Percentiles rank a stretch among this genome's conserved stretches.
phyloP scores from a whole-genome alignment of 2,113 vertebrate species.

The Cyphotilapia sp. region DNA sequence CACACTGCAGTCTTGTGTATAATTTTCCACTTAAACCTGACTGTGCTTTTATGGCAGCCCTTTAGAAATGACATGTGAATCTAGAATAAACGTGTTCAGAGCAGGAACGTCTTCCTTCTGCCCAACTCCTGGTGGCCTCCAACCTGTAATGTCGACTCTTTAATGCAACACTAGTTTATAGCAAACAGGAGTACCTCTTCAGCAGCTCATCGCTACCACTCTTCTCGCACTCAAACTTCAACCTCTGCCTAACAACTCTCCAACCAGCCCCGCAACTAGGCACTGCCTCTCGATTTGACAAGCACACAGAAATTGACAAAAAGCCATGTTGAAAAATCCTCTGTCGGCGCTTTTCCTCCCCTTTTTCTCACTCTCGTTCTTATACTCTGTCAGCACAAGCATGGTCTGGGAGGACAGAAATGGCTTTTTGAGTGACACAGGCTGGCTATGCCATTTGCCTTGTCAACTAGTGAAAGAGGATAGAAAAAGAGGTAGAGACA shows the following conservation, averaged over 20 bases:
- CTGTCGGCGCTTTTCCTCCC: constrained; percentile 13
- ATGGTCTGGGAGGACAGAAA: constrained; percentile 56
- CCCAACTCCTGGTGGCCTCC: background rate
- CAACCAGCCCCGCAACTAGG: constrained; percentile 28
- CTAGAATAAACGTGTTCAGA: background rate
- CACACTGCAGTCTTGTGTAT: background rate
- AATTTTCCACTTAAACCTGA: background rate
- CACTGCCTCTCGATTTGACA: constrained; percentile 42
- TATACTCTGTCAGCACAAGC: constrained; percentile 52
- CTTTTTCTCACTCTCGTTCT: background rate
- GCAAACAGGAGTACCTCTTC: constrained; percentile 26
- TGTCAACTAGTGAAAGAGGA: constrained; percentile 52
- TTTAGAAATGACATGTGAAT: background rate
- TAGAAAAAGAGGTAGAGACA: constrained; percentile 50
- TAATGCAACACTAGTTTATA: background rate
- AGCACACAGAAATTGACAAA: constrained; percentile 58
- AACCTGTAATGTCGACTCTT: background rate
- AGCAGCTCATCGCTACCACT: background rate
- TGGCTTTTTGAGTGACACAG: constrained; percentile 72
- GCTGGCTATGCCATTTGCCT: constrained; percentile 51
- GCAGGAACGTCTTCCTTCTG: background rate
- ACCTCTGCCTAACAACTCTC: constrained; percentile 27
- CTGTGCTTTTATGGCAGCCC: background rate
- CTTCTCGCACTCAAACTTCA: constrained; percentile 20
- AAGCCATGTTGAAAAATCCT: constrained; percentile 52